A percentile compares a stretch with the other conserved stretches of the same genome.
Conservation (phyloP, 2,113 vertebrate genomes). For the Craseonycteris thonglongyai region DNA sequence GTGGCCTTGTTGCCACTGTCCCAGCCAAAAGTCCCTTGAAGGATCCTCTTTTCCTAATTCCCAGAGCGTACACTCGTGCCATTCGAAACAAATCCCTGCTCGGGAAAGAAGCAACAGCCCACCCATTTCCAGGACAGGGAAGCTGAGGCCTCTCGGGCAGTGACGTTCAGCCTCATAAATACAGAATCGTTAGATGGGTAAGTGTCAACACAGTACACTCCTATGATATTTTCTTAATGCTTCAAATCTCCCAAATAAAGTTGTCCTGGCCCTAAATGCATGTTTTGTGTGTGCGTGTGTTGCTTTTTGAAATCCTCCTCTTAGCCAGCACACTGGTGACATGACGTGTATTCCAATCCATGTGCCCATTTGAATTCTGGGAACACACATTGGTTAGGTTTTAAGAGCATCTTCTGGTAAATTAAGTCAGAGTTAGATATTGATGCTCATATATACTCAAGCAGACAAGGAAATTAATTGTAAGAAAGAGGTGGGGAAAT, state of each 20-base stretch:
- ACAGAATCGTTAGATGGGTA: background rate
- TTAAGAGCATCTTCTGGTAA: conserved; percentile 63
- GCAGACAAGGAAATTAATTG: background rate
- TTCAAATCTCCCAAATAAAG: conserved; percentile 13
- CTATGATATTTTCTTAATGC: background rate
- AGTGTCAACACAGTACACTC: background rate
- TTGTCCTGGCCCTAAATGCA: conserved; percentile 5
- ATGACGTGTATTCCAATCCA: conserved; percentile 68
- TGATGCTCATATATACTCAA: background rate
- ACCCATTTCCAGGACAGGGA: background rate
- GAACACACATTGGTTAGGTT: conserved; percentile 42
- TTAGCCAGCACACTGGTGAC: conserved; percentile 35
- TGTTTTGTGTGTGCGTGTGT: background rate
- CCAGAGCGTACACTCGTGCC: background rate
- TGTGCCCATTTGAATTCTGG: conserved; percentile 64
- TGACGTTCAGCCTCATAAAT: background rate
- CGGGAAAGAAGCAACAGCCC: background rate
- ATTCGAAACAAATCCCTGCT: background rate
- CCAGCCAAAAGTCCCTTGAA: background rate
- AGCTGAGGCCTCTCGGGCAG: background rate
- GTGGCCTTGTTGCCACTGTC: background rate
- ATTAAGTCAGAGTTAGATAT: conserved; percentile 4
- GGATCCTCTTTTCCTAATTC: background rate
- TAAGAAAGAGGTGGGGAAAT: background rate
- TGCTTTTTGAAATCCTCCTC: conserved; percentile 36